Conservation (phyloP, 1,140 invertebrate genomes). For the Zaprionus lachaisei region DNA sequence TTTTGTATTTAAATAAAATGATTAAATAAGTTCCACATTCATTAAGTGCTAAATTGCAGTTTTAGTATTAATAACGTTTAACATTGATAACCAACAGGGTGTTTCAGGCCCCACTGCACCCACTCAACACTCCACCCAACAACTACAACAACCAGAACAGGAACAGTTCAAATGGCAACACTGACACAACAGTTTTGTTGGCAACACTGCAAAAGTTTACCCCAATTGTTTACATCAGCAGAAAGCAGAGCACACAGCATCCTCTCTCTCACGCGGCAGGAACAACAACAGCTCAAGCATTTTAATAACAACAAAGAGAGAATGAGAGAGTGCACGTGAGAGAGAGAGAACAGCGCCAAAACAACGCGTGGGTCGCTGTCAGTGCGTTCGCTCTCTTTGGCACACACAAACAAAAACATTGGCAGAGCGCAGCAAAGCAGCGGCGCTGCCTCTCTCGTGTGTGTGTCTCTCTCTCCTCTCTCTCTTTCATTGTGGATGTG, state of each 20-base stretch:
- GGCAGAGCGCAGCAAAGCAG: slow-evolving; percentile 33
- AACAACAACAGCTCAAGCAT: slow-evolving; percentile 5
- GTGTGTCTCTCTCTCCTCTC: slow-evolving; percentile 7
- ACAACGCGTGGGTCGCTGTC: slow-evolving; percentile 40
- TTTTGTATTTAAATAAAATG: neutral
- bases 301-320: slow-evolving; percentile 34
- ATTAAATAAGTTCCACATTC: too few relatives aligned
- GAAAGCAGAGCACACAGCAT: slow-evolving; percentile 31
- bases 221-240: slow-evolving; percentile 64
- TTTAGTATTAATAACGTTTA: too few relatives aligned
- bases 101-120: neutral
- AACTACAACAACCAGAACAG: neutral
- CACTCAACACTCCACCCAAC: neutral
- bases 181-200: slow-evolving; percentile 44
- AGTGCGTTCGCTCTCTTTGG: slow-evolving; percentile 15
- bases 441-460: neutral
- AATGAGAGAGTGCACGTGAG: neutral
- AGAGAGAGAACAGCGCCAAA: slow-evolving; percentile 31
- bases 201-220: slow-evolving; percentile 47
- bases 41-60: too few relatives aligned
- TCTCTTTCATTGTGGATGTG: neutral
- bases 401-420: slow-evolving; percentile 40
- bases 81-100: neutral
- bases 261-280: slow-evolving; percentile 20
- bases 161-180: neutral